Percentiles rank a stretch among this genome's conserved stretches.
Evolutionary conservation across 2,797 vertebrate species (phyloP).

Genomic region (Anguilla anguilla): DNA sequence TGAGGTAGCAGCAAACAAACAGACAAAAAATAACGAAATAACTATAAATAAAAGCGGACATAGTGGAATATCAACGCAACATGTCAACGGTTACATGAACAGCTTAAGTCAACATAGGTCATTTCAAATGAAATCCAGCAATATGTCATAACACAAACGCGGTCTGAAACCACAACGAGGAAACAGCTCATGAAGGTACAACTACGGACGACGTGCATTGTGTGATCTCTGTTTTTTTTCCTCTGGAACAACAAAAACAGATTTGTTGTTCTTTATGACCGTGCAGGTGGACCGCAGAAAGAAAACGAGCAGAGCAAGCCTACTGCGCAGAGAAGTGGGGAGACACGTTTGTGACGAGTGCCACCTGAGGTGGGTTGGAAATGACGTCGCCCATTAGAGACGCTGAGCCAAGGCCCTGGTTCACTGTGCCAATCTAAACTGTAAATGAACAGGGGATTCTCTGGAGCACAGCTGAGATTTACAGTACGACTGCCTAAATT

Average conservation of each 20-base stretch:
- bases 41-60: neutral
- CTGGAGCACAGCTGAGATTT: neutral
- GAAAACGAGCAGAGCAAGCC: neutral
- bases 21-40: neutral
- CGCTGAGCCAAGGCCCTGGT: neutral
- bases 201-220: neutral
- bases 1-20: neutral
- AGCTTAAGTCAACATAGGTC: neutral
- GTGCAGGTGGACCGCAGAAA: neutral
- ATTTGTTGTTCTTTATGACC: neutral
- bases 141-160: neutral
- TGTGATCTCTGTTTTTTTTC: neutral
- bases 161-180: neutral
- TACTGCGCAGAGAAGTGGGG: neutral
- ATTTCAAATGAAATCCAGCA: neutral
- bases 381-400: neutral
- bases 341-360: neutral
- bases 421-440: neutral
- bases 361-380: neutral
- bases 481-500: neutral
- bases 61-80: neutral
- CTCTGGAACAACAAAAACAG: neutral
- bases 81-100: neutral
- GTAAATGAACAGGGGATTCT: neutral
- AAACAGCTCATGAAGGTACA: neutral